Conservation (phyloP, 2,797 vertebrate species). For the Peromyscus eremicus region DNA sequence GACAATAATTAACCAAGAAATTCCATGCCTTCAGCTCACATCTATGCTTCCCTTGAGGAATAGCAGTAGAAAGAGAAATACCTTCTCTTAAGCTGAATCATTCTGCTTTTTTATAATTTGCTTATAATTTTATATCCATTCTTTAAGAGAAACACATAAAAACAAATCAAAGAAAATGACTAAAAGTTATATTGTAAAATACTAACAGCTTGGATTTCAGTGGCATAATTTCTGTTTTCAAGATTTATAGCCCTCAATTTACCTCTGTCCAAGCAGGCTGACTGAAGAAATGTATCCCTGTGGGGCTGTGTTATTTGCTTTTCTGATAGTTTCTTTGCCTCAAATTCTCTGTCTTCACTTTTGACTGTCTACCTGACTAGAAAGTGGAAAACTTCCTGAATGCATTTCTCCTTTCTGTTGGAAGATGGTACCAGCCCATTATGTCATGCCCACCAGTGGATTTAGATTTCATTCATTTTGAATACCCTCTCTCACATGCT, state of each 20-base stretch:
- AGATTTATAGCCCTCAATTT: neutral
- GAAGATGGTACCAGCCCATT: neutral
- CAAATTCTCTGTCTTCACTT: neutral
- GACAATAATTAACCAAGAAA: neutral
- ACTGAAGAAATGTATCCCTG: neutral
- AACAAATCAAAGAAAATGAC: neutral
- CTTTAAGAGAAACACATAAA: neutral
- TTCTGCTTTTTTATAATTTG: neutral
- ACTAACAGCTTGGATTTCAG: neutral
- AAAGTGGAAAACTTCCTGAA: conserved; percentile 1
- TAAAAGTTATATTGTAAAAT: neutral
- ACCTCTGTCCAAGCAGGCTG: neutral
- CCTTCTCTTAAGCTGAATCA: neutral
- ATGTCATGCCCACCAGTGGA: neutral
- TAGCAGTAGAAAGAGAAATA: neutral
- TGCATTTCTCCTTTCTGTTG: neutral
- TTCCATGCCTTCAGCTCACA: fast-evolving
- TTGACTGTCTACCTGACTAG: neutral
- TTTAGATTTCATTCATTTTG: conserved; percentile 2
- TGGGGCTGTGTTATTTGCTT: neutral
- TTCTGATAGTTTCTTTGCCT: neutral
- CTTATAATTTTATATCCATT: neutral
- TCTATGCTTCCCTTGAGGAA: neutral
- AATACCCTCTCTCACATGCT: neutral
- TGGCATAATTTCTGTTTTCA: neutral